These are phyloP conservation scores for Nyctereutes procyonoides DNA, from an alignment of 2,113 vertebrate species.

Conservation along the genomic window DNA sequence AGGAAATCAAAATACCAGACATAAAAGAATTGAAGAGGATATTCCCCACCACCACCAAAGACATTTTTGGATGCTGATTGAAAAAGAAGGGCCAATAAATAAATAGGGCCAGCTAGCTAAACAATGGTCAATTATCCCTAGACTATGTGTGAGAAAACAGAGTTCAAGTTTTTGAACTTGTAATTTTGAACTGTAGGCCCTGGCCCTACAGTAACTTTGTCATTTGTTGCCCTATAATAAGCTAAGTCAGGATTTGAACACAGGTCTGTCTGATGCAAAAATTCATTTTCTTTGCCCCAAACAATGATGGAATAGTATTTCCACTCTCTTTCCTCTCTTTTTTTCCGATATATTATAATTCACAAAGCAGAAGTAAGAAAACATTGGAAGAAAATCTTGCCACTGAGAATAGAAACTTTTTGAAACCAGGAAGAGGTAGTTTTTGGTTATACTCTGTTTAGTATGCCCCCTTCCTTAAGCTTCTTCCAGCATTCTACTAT, in stretches of 20 bases:
- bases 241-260: neutral
- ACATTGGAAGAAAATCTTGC: neutral
- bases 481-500: neutral
- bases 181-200: too few species aligned
- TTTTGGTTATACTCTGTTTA: neutral
- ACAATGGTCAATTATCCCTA: neutral
- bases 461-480: neutral
- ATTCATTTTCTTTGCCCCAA: neutral
- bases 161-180: neutral
- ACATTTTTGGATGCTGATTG: neutral
- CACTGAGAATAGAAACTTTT: neutral
- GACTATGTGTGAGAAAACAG: neutral
- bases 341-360: neutral
- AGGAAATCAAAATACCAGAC: neutral
- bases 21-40: neutral
- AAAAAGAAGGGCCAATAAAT: neutral
- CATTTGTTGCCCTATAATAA: neutral
- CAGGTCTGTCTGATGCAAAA: neutral
- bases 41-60: neutral
- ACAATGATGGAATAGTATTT: neutral
- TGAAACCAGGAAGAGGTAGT: neutral
- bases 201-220: neutral
- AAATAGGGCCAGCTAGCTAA: neutral
- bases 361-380: constrained; percentile 5
- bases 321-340: neutral